These are phyloP conservation scores for Eira barbara DNA, from an alignment of 2,113 vertebrate genomes.

Conservation along the genomic window DNA sequence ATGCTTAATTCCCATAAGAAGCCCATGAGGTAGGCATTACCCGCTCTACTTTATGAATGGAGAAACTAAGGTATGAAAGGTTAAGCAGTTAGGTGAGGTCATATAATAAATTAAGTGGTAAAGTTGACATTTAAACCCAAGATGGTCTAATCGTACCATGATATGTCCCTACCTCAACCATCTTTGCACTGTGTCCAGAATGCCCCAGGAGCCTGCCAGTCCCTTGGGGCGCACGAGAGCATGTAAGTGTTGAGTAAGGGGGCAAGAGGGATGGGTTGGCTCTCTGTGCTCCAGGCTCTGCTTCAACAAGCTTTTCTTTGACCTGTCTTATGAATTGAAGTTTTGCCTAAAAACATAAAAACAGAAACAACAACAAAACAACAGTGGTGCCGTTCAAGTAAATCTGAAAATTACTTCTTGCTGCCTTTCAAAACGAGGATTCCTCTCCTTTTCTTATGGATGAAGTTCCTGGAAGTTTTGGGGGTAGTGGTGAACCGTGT, in stretches of 20 bases:
- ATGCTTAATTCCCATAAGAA: not conserved
- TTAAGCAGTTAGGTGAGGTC: not conserved
- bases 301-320: not conserved
- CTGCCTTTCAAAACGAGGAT: not conserved
- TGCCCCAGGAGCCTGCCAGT: not conserved
- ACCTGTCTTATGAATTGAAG: not conserved
- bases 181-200: not conserved
- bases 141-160: not conserved
- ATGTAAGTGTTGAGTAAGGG: not conserved
- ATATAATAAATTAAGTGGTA: not conserved
- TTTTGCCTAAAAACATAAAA: not conserved
- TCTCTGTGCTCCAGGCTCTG: not conserved
- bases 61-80: not conserved
- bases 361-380: not conserved
- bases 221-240: rapidly evolving
- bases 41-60: not conserved
- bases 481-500: not conserved
- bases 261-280: rapidly evolving
- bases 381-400: not conserved
- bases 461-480: not conserved
- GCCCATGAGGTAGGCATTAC: not conserved
- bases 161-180: not conserved
- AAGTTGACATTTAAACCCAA: not conserved
- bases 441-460: not conserved
- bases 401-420: not conserved